Evolutionary conservation across 1,140 invertebrate species (phyloP).

Genomic region (Heliconius hermathena): DNA sequence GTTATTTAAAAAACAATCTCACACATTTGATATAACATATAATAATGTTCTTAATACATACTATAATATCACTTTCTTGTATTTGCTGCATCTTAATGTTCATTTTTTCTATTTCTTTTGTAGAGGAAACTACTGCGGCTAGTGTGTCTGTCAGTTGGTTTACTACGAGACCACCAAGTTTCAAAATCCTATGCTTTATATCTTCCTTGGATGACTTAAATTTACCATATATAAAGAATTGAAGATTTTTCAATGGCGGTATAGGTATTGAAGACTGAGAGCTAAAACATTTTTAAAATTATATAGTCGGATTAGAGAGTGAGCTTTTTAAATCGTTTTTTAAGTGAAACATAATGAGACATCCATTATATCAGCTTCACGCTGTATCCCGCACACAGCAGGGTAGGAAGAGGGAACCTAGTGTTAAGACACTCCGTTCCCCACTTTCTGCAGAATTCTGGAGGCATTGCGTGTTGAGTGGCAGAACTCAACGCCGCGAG

Average conservation of each 20-base stretch:
- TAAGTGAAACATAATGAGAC: no score
- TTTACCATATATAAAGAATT: constrained; percentile 89
- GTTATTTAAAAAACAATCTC: no score
- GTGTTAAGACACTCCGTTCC: no score
- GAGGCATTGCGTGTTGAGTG: no score
- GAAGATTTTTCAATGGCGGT: constrained; percentile 89
- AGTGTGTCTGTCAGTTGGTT: constrained; percentile 85
- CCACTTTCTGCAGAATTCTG: no score
- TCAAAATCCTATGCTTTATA: constrained; percentile 86
- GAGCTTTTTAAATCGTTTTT: no score
- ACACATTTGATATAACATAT: no score
- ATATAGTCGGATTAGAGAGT: no score
- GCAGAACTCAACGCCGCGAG: no score
- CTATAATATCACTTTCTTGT: constrained; percentile 87
- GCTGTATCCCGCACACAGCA: no score
- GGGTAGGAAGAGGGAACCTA: no score
- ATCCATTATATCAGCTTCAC: no score
- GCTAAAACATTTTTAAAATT: constrained; percentile 40
- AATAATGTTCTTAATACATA: constrained; percentile 57
- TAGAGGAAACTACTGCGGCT: constrained; percentile 89
- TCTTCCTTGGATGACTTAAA: constrained; percentile 83
- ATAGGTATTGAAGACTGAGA: constrained; percentile 78
- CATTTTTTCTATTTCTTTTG: constrained; percentile 87
- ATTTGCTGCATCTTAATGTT: constrained; percentile 86
- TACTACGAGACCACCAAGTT: constrained; percentile 89